Conservation (phyloP, 2,888 invertebrate genomes). For the Polydrusus tereticollis region DNA sequence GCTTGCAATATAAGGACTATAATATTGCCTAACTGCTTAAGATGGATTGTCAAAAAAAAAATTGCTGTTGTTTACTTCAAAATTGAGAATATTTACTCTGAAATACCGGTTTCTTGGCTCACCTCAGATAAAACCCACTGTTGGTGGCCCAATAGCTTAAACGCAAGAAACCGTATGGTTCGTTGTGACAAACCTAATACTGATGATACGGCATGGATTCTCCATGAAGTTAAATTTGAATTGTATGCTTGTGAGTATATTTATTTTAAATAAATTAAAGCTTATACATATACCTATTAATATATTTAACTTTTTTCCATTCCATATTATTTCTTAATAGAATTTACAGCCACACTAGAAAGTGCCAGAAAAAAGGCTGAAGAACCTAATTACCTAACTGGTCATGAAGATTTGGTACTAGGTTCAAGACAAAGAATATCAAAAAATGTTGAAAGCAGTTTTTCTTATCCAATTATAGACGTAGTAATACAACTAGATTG, state of each 20-base stretch:
- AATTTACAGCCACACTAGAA: neutral
- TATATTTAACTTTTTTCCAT: too few relatives aligned
- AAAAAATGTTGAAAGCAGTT: neutral
- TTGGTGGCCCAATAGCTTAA: neutral
- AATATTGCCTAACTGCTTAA: neutral
- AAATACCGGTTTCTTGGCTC: neutral
- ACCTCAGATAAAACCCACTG: neutral
- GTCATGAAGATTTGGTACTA: neutral
- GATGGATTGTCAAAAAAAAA: too few relatives aligned
- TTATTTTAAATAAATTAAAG: neutral
- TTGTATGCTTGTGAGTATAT: neutral
- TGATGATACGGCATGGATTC: neutral
- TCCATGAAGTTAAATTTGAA: neutral
- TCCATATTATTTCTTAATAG: neutral
- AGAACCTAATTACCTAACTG: neutral
- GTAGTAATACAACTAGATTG: too few relatives aligned
- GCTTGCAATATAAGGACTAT: neutral
- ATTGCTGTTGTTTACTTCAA: neutral
- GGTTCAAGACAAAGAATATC: neutral
- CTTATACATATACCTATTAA: too few relatives aligned
- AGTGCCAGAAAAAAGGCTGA: neutral
- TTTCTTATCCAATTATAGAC: too few relatives aligned
- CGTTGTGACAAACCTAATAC: neutral
- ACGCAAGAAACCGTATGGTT: neutral
- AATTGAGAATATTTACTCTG: neutral